Base-by-base conservation (phyloP, 1,140 invertebrate genomes). In the Aphelinus atriplicis region DNA sequence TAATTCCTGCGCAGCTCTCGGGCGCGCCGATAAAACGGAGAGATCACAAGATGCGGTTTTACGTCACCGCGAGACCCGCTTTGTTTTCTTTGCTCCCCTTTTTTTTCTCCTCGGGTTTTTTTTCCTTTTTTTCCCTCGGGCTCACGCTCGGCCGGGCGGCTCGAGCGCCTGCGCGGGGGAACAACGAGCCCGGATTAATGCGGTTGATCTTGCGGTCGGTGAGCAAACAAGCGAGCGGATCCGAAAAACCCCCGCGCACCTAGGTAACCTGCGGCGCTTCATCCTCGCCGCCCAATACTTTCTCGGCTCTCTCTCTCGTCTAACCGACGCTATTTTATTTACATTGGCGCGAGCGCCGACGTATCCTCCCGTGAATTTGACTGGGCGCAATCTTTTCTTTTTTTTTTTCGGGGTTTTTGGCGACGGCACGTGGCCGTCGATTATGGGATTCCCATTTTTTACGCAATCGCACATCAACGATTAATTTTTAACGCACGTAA, bases 141-240 rank as follows among this genome's bases (percentile, higher is more conserved):
- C 62, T 62, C 67, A 65, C 56, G 62, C 53, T 50, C 50, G 26
- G 55, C 7, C 55, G 65, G 73, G 57, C 58, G 61, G 75, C 3
- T n/a, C 55, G 9, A 26, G 5, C 42, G 56, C 47, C 26, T 53
- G 42, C 45, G 48, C 45, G 47, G n/a, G 6, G 47, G 48, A 53
- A 10, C 10, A 42, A n/a, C 50, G 10, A 10, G 64, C 48, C 45
- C 65, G 79, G 78, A 81, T 81, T 81, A 80, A 78, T 79, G 78
- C 77, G 77, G 79, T 80, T 81, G 79, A 82, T 82, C 75, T 77
- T 82, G 80, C 70, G 80, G 79, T 80, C 76, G 68, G 47, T 75
- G 73, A 78, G 73, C 67, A 82, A 82, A 81, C 65, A 81, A 55
- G 9, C 51, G 57, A 55, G 56, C 72, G 65, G 73, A 72, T 72